Evolutionary conservation across 2,113 vertebrate genomes (phyloP), one percentile per base, ranked within the genome.

Genomic region (Daubentonia madagascariensis): DNA sequence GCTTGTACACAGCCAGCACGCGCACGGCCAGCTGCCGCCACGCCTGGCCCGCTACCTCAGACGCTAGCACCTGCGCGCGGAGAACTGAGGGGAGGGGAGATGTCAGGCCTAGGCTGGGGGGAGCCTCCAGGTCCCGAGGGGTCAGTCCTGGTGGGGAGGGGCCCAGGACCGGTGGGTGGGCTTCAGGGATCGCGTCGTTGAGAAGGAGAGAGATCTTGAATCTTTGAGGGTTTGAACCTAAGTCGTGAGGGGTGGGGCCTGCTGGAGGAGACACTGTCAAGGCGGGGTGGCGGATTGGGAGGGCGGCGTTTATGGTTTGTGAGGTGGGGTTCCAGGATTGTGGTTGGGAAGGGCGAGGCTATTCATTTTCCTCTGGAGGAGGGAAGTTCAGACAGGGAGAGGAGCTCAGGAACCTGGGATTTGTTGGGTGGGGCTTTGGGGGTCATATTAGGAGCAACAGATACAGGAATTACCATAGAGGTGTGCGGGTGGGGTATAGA

Each of bases 1-100:
- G 98, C 52, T 99, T 99, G 98, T 99, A 99, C 88, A 99, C 98
- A 0, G 99, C 98, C 89, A 99, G 99, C 57, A 99, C 98, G 0
- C 97, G 98, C 97, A 99, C 97, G 1, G 99, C 99, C 95, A 99
- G 99, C 96, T 99, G 99, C 99, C 98, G 99, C 99, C 99, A 99
- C 98, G 99, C 99, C 10, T 99, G 98, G 87, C 99, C 99, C 0
- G 98, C 99, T 8, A 97, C 99, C 98, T 99, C 99, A 89, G 98
- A 99, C 16, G 98, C 98, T 96, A 98, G 98, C 48, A 99, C 98
- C 97, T 99, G 99, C 16, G 99, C 99, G 88, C 98, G 99, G 70
- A 99, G 75, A 85, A 95, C 95, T 84, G 89, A 12, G 45, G 95
- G 52, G 45, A 84, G 70, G 67, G 81, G 28, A 16, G 63, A 10